A percentile compares a stretch with the other conserved stretches of the same genome.
These are phyloP conservation scores for Taphrorychus bicolor DNA, from an alignment of 2,888 invertebrate genomes.

Conservation along the genomic window DNA sequence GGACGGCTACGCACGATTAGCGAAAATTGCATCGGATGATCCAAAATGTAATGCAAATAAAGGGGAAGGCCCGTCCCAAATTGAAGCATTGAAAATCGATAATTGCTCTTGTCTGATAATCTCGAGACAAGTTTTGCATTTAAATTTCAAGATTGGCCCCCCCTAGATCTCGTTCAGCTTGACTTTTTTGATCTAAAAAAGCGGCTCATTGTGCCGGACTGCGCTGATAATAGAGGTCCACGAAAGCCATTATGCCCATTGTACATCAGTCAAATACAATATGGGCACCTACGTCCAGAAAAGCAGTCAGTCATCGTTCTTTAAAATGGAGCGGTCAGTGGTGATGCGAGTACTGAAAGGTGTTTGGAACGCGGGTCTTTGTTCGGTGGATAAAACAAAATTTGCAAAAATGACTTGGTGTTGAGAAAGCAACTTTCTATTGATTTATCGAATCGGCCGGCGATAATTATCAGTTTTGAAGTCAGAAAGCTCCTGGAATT, in stretches of 20 bases:
- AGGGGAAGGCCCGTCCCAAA: not conserved
- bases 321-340: not conserved
- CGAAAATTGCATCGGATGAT: no score
- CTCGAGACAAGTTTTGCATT: no score
- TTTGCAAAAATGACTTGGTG: not conserved
- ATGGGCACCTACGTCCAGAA: no score
- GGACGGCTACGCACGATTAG: not conserved
- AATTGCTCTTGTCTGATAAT: no score
- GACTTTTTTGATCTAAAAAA: not conserved
- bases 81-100: not conserved
- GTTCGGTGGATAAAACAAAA: not conserved
- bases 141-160: not conserved
- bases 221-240: not conserved
- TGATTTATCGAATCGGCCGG: not conserved
- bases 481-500: conserved; percentile 2
- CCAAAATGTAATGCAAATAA: not conserved
- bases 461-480: not conserved
- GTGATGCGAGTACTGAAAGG: no score
- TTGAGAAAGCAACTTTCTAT: conserved; percentile 1
- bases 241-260: not conserved
- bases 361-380: not conserved
- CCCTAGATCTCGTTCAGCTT: not conserved
- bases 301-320: not conserved
- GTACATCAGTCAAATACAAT: not conserved
- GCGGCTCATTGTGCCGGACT: not conserved